These are phyloP conservation scores for Psophia crepitans DNA, from an alignment of 2,113 vertebrate species.

Conservation along the genomic window DNA sequence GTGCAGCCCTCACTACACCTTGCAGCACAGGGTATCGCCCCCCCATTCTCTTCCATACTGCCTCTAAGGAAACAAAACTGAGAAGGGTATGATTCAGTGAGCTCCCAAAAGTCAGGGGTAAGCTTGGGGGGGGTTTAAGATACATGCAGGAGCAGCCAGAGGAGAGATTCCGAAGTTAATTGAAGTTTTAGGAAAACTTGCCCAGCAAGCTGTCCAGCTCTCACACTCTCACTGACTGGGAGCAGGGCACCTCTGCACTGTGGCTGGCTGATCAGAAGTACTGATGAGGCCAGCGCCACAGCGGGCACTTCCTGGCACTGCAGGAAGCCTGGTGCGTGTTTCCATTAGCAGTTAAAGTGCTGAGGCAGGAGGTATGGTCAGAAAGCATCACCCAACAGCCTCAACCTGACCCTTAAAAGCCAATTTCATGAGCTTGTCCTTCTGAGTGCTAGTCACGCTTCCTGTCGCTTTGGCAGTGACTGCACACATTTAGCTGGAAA, in stretches of 20 bases:
- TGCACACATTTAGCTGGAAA: not conserved
- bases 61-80: not conserved
- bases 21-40: not conserved
- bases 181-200: not conserved
- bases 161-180: not conserved
- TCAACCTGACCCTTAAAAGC: not conserved
- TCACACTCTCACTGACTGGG: not conserved
- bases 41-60: not conserved
- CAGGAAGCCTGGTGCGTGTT: not conserved
- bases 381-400: not conserved
- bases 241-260: not conserved
- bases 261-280: not conserved
- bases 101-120: not conserved
- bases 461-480: not conserved
- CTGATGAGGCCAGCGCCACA: not conserved
- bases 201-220: not conserved
- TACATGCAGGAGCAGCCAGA: not conserved
- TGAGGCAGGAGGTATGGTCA: not conserved
- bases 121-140: not conserved
- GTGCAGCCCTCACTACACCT: not conserved
- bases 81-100: not conserved
- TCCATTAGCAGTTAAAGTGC: not conserved
- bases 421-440: not conserved
- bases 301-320: not conserved
- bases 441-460: not conserved